Conservation (phyloP, 2,113 vertebrate genomes). For the Macrotus californicus region DNA sequence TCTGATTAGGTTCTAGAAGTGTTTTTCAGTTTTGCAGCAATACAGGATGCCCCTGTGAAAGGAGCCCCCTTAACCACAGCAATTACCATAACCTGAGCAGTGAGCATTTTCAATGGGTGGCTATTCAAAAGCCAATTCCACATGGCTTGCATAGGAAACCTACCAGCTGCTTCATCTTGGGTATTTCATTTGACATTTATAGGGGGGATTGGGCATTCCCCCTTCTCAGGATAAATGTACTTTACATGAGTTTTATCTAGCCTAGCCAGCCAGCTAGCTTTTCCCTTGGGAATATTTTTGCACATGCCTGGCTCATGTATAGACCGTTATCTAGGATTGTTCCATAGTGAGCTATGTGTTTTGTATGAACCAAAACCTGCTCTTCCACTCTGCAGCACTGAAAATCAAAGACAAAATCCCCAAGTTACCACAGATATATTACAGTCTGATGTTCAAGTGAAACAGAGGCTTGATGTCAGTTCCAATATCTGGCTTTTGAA, state of each 20-base stretch:
- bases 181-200: neutral
- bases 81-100: neutral
- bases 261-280: neutral
- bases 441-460: neutral
- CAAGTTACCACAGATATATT: neutral
- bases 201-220: neutral
- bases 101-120: neutral
- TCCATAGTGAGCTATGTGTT: too few relatives aligned
- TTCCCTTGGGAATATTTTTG: neutral
- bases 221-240: neutral
- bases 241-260: neutral
- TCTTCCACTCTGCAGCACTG: neutral
- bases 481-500: neutral
- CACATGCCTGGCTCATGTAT: neutral
- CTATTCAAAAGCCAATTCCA: neutral
- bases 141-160: neutral
- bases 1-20: neutral
- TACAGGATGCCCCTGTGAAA: neutral
- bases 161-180: neutral
- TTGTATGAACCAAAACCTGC: neutral
- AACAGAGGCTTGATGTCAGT: constrained; percentile 5
- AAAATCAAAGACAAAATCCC: neutral
- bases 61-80: neutral
- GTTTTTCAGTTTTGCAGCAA: neutral
- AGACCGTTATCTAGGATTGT: neutral